Evolutionary conservation across 2,797 vertebrate species (phyloP), one percentile per base, ranked within the genome.

Genomic region (Chelidonichthys spinosus): DNA sequence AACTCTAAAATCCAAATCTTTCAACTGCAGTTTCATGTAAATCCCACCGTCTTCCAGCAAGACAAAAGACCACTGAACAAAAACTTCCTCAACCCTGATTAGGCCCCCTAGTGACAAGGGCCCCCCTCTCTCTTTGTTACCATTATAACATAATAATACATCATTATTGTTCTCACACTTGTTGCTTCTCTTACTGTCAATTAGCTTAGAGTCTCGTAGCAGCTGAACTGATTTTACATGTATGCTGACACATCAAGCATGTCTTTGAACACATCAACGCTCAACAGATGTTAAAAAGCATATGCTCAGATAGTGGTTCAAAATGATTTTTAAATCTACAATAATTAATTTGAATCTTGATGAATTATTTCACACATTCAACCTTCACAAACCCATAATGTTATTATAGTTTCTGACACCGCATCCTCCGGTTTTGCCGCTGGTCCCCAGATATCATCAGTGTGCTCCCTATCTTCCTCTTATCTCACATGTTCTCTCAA

Each of bases 241-340:
- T 69, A 53, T 35, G 49, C 50, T 69, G 46, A 72, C 79, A 69
- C 88, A 84, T 87, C 76, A 80, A 36, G 46, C 66, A n/a, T 76
- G 83, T 74, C 79, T 78, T 82, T 81, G 76, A 63, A 67, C 53
- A 63, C 70, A 63, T 83, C 68, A 67, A 71, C 54, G 63, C 11
- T 44, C n/a, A 77, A 55, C 55, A 62, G 49, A 74, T 78, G 65
- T 79, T 72, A 44, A 89, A 25, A 82, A 74, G 66, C 63, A 69
- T 56, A 63, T 64, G 62, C 62, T 61, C 67, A 32, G 33, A 77
- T 75, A 53, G 56, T 63, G 71, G 36, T 69, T 11, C 18, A 59
- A 74, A 55, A 32, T 7, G 53, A 76, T 74, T 76, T 25, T 64
- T 25, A 62, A 66, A 10, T 71, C 5, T 37, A 32, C 32, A 43